Percentiles rank a stretch among this genome's conserved stretches.
Conservation (phyloP, 2,113 vertebrate species). For the Anolis carolinensis region DNA sequence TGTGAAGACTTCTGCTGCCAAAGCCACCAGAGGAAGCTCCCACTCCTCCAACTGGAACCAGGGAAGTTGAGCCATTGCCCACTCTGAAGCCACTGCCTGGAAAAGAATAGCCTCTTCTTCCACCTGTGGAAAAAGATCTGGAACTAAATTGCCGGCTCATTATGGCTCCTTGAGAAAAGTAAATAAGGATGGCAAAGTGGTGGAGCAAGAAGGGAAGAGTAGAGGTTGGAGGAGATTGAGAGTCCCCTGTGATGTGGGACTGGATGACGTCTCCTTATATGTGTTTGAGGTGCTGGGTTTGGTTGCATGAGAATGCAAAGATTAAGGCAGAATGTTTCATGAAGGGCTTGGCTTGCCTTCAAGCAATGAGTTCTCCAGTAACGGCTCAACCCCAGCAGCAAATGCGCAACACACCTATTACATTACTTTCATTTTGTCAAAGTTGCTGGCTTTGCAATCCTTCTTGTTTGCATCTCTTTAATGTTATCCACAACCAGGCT, state of each 20-base stretch:
- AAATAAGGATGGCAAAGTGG: background rate
- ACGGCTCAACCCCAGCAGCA: constrained; percentile 41
- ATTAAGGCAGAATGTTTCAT: constrained; percentile 46
- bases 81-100: constrained; percentile 29
- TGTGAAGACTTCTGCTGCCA: constrained; percentile 58
- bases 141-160: constrained; percentile 39
- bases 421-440: constrained; percentile 11
- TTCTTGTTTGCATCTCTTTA: constrained; percentile 22
- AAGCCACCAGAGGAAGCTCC: constrained; percentile 33
- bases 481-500: constrained; percentile 17
- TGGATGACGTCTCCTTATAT: constrained; percentile 44
- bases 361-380: constrained; percentile 41
- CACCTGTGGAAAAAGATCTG: constrained; percentile 16
- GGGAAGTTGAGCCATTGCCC: constrained; percentile 2
- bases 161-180: constrained; percentile 18
- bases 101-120: constrained; percentile 23
- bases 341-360: constrained; percentile 62
- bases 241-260: constrained; percentile 31
- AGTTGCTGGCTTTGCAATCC: constrained; percentile 27
- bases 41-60: constrained; percentile 19
- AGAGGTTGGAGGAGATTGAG: constrained; percentile 26
- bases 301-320: constrained; percentile 25
- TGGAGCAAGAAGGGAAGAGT: background rate
- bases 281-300: constrained; percentile 33
- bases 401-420: constrained; percentile 32